phyloP scores from a whole-genome alignment of 1,140 invertebrate species.

The Nephila pilipes region DNA sequence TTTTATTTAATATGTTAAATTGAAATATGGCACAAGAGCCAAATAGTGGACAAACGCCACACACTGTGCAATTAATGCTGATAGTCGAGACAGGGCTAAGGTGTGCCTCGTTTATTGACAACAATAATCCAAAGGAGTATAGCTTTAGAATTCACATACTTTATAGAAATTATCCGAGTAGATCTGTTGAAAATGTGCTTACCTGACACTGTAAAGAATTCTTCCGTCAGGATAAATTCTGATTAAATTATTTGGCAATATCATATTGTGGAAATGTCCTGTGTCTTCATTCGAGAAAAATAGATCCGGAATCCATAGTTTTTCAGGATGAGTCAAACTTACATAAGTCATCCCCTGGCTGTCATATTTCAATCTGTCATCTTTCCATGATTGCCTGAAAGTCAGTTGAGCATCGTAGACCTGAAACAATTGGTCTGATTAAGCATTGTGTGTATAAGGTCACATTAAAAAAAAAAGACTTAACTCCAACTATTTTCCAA shows the following conservation, averaged over 20 bases:
- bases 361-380: conserved; percentile 45
- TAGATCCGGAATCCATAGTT: conserved; percentile 76
- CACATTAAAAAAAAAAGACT: no score
- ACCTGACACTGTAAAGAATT: conserved; percentile 67
- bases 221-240: conserved; percentile 68
- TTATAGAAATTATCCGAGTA: background rate
- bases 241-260: conserved; percentile 73
- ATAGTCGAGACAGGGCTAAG: no score
- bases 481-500: background rate
- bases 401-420: conserved; percentile 55
- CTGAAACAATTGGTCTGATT: conserved; percentile 51
- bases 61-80: no score
- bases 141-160: no score
- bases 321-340: conserved; percentile 42
- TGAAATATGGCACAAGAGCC: no score
- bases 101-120: no score
- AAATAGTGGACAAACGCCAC: no score
- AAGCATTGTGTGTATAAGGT: no score
- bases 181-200: background rate
- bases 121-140: no score
- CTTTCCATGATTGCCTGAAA: conserved; percentile 54
- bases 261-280: conserved; percentile 75
- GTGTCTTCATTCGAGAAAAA: conserved; percentile 75
- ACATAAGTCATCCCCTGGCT: conserved; percentile 25
- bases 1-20: no score